Base-by-base conservation (phyloP, 2,113 vertebrate species). In the Alligator sinensis region DNA sequence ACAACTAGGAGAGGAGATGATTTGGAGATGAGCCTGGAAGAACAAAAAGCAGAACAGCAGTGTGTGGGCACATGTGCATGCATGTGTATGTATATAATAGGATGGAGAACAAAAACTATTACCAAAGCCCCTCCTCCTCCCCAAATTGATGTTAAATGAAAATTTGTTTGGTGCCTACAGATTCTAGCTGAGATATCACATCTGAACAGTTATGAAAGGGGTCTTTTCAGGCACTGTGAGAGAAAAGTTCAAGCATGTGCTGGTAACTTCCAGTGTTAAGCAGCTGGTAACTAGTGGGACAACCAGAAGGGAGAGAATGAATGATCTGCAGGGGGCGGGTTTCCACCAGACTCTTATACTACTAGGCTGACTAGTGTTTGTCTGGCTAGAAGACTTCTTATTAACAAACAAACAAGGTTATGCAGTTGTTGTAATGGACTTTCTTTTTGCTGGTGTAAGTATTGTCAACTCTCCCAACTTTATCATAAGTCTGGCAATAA, bases 91-190 rank as follows among this genome's bases (percentile, higher is more conserved):
- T 47, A 9, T 47, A 47, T 47, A 47, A 47, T 47, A 47, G 47
- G n/a, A 47, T 47, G 66, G 8, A 80, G 24, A 25, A 2, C 47
- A 74, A 89, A 79, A 76, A 27, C 75, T 62, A 18, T 5, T 60
- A 4, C 60, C 25, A 58, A 93, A 90, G 38, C 47, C 47, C 47
- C 47, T 47, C 8, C 47, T 9, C 47, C 9, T 9, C 47, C 1
- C 11, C 60, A 54, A 11, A 75, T 2, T 4, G 21, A 64, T 6
- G 1, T 4, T 10, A 11, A 84, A 11, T 0, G 1, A 74, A 16
- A 47, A 6, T 70, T 68, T 68, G n/a, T 70, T 38, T 38, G 19
- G 19, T 34, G 30, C 30, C 34, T 47, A 47, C 47, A 9, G 47
- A 47, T 24, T 19, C 30, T 19, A 70, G 19, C 18, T 70, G 8